Percentiles rank a stretch among this genome's conserved stretches.
Evolutionary conservation across 2,113 vertebrate genomes (phyloP).

Genomic region (Sinocyclocheilus maitianheensis): DNA sequence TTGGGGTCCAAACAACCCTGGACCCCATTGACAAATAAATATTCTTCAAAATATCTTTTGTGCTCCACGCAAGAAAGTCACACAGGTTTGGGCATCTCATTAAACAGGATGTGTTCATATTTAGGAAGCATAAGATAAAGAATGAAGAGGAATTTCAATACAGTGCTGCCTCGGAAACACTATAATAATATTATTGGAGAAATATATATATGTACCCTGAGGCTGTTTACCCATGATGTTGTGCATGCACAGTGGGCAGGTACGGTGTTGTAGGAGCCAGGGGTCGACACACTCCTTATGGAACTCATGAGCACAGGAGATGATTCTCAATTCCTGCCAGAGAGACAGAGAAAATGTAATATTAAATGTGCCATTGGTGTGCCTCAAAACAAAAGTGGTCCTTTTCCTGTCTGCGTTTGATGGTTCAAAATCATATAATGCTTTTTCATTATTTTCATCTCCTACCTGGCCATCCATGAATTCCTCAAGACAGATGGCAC

Average conservation of each 20-base stretch:
- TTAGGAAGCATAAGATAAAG: neutral
- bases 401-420: neutral
- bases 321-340: constrained; percentile 89
- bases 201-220: constrained; percentile 16
- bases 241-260: constrained; percentile 98
- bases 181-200: neutral
- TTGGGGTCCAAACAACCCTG: neutral
- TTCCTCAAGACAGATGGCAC: constrained; percentile 96
- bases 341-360: constrained; percentile 39
- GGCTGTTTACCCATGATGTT: constrained; percentile 91
- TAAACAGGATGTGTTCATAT: no score
- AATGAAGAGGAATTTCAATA: neutral
- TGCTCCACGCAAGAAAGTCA: neutral
- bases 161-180: neutral
- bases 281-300: constrained; percentile 94
- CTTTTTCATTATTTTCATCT: neutral
- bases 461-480: constrained; percentile 94
- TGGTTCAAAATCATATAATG: neutral
- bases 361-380: neutral
- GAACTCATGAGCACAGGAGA: constrained; percentile 95
- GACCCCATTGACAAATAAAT: neutral
- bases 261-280: constrained; percentile 93
- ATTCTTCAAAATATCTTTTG: neutral
- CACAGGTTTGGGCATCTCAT: neutral
- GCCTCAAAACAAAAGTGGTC: neutral